Percentiles rank a stretch among this genome's conserved stretches.
Conservation (phyloP, 2,797 vertebrate genomes). For the Microctenopoma steveboyesi region DNA sequence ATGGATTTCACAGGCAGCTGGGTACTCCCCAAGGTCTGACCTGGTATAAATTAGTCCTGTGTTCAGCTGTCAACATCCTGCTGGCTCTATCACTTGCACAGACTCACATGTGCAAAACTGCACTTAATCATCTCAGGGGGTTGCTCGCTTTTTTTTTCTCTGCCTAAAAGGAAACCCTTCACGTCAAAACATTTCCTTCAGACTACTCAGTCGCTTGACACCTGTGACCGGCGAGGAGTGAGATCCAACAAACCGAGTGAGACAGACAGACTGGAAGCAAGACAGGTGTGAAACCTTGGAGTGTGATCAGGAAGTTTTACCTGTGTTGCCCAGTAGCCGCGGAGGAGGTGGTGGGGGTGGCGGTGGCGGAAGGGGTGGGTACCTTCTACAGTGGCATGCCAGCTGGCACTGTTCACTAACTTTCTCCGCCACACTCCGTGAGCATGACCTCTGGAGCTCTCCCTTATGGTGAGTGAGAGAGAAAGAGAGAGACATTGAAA, state of each 20-base stretch:
- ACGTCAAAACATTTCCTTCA: conserved; percentile 39
- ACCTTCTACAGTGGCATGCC: conserved; percentile 92
- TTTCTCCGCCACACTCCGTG: conserved; percentile 87
- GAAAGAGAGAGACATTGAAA: conserved; percentile 52
- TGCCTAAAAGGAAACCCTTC: conserved; percentile 48
- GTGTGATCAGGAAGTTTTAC: conserved; percentile 66
- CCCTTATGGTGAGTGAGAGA: conserved; percentile 83
- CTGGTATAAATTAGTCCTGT: conserved; percentile 78
- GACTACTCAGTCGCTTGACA: conserved; percentile 46
- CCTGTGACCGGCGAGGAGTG: conserved; percentile 33
- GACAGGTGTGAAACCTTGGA: conserved; percentile 45
- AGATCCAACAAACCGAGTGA: conserved; percentile 48
- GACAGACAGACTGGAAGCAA: conserved; percentile 40
- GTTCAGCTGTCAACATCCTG: conserved; percentile 79
- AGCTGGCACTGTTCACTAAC: conserved; percentile 90
- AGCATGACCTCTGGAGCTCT: conserved; percentile 94
- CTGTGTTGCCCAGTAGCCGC: conserved; percentile 78
- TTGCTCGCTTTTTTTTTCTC: conserved; percentile 32
- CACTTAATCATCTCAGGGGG: conserved; percentile 35
- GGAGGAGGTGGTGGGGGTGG: conserved; percentile 91
- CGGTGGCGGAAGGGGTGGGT: conserved; percentile 90
- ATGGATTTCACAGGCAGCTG: conserved; percentile 79
- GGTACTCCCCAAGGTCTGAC: conserved; percentile 79
- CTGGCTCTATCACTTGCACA: conserved; percentile 64
- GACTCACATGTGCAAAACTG: conserved; percentile 43